Base-by-base conservation (phyloP, 2,888 invertebrate species). In the Branchinecta sandiegonensis region DNA sequence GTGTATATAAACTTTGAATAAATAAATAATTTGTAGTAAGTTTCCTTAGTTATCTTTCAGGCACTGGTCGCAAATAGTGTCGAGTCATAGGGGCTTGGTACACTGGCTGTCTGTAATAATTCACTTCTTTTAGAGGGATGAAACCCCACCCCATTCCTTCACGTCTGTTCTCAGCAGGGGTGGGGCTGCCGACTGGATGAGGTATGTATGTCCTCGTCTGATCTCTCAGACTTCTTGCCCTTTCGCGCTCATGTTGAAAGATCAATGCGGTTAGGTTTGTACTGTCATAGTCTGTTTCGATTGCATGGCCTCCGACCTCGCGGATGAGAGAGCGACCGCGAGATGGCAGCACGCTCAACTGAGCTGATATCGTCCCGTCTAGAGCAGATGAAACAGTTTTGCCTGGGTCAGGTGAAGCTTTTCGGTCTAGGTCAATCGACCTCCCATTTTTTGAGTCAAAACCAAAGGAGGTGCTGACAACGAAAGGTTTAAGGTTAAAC, bases 191-290 rank as follows among this genome's bases (percentile, higher is more conserved):
- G 6, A 37, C 6, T 37, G 37, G 37, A 37, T 37, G 37, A 37
- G 37, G 37, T 37, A 0, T 37, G 37, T 6, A 37, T 37, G 37
- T 37, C 63, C 23, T 23, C 23, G 12, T 56, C n/a, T 56, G n/a
- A 23, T n/a, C 63, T 56, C 63, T 56, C 63, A 56, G n/a, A 17
- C 63, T 56, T 56, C 63, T 56, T 9, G 63, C 63, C 2, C 63
- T 8, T 17, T 23, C 23, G 8, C 14, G n/a, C 23, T 56, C 23
- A 56, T 56, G 14, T 9, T 10, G n/a, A n/a, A 56, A 17, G 9
- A 56, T 56, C n/a, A 56, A 11, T 17, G 63, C 23, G 9, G 63
- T 56, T 56, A 56, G 23, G 10, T 56, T 56, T 56, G 14, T 56
- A 9, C 23, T n/a, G 23, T 56, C 63, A 9, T n/a, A n/a, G 23